Evolutionary conservation across 2,888 invertebrate genomes (phyloP), one percentile per base, ranked within the genome.

Genomic region (Miltochrista miniata): DNA sequence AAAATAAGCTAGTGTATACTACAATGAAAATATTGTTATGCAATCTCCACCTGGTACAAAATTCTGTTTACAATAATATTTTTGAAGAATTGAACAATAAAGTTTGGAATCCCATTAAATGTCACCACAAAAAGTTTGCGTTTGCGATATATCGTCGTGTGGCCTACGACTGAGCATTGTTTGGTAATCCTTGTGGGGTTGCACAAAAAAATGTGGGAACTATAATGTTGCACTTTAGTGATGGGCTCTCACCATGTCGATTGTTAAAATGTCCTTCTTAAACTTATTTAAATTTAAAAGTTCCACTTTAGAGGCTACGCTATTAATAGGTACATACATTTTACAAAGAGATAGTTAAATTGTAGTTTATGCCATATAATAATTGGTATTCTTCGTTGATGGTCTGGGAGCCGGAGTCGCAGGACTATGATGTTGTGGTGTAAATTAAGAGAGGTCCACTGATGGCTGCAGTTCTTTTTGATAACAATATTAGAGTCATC

Each of bases 201-300:
- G 70, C 58, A 75, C 81, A 89, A 90, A 89, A n/a, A 89, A 87
- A 81, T 76, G 77, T 87, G 86, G 82, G 87, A 87, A 87, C 72
- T 74, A 68, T 71, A 58, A 68, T 68, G 67, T 70, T 69, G 71
- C 61, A 31, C 36, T 60, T 55, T 77, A 83, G 83, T 47, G 80
- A 63, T 65, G 82, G 10, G 8, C 3, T 24, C 3, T 24, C 5
- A 24, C 5, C 2, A 24, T 46, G 51, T 50, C 54, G 59, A 65
- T 52, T 13, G 18, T 24, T 2, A 24, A 24, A 24, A 24, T 24
- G 5, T 24, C 5, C 18, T 24, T 24, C 18, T 24, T 24, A 24
- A 2, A 24, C 3, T 4, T 24, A 24, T 5, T 24, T 24, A 24
- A 4, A 24, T 24, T 24, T 24, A 24, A 24, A 24, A 24, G n/a